Evolutionary conservation across 2,113 vertebrate genomes (phyloP).

Genomic region (Larimichthys crocea): DNA sequence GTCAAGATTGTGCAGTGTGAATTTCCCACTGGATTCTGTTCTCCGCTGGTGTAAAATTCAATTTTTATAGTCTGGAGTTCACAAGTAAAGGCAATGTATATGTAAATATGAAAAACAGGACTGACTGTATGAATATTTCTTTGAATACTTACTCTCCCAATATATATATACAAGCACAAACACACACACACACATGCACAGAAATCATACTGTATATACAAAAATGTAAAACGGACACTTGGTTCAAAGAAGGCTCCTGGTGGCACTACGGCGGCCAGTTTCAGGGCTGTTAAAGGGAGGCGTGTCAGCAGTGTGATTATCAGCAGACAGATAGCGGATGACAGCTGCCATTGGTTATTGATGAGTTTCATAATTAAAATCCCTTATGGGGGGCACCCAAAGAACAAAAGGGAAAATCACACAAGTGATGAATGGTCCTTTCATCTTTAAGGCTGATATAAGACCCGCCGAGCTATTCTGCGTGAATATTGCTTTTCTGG

Average conservation of each 20-base stretch:
- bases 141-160: slow-evolving; percentile 22
- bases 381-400: slow-evolving; percentile 72
- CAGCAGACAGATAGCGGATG: slow-evolving; percentile 80
- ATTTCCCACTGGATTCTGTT: slow-evolving; percentile 29
- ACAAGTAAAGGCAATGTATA: slow-evolving; percentile 59
- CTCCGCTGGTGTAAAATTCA: slow-evolving; percentile 34
- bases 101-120: slow-evolving; percentile 54
- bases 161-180: not conserved
- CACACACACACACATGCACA: slow-evolving; percentile 25
- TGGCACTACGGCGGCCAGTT: slow-evolving; percentile 29
- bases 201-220: slow-evolving; percentile 1
- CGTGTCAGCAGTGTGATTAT: slow-evolving; percentile 74
- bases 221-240: slow-evolving; percentile 30
- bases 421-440: slow-evolving; percentile 81
- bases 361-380: slow-evolving; percentile 86
- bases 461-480: slow-evolving; percentile 61
- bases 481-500: slow-evolving; percentile 66
- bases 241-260: slow-evolving; percentile 41
- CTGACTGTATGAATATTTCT: slow-evolving; percentile 44
- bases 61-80: slow-evolving; percentile 37
- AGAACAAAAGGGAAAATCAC: slow-evolving; percentile 82
- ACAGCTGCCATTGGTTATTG: slow-evolving; percentile 85
- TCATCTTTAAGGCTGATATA: slow-evolving; percentile 77
- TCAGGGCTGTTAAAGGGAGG: slow-evolving; percentile 53
- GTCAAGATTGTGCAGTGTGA: slow-evolving; percentile 17